Conservation (phyloP, 2,888 invertebrate species). For the Apamea sordens region DNA sequence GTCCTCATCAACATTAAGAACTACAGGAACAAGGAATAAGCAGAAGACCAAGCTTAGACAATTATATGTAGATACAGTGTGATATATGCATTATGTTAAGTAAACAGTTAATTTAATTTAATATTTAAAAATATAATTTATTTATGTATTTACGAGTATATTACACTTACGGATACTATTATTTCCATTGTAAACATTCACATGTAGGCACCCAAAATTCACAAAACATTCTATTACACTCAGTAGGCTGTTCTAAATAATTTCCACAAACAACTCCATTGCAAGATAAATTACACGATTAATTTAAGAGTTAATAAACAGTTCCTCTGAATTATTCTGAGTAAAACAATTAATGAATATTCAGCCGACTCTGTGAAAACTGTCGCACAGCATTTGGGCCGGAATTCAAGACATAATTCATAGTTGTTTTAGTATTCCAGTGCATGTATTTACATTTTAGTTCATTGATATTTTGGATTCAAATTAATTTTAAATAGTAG, state of each 20-base stretch:
- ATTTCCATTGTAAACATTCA: not conserved
- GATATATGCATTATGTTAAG: conserved; percentile 65
- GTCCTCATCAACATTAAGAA: conserved; percentile 85
- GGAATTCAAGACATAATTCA: conserved; percentile 42
- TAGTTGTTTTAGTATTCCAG: conserved; percentile 36
- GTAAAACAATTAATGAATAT: conserved; percentile 55
- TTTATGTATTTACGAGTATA: too few species aligned
- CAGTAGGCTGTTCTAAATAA: not conserved
- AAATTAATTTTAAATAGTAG: conserved; percentile 8
- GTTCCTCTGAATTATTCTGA: conserved; percentile 36
- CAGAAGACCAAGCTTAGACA: not conserved
- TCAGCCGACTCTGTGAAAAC: conserved; percentile 24
- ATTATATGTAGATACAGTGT: conserved; percentile 51
- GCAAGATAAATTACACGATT: conserved; percentile 17
- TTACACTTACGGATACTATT: not conserved
- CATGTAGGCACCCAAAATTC: not conserved
- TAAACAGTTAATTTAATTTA: conserved; percentile 71
- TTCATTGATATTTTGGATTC: conserved; percentile 22
- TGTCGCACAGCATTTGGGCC: conserved; percentile 48
- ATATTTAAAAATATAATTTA: too few species aligned
- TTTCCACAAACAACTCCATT: not conserved
- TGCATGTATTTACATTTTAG: conserved; percentile 38
- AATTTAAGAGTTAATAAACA: conserved; percentile 19
- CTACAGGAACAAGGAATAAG: conserved; percentile 81
- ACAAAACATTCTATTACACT: not conserved